Percentiles rank a stretch among this genome's conserved stretches.
phyloP scores from a whole-genome alignment of 2,797 vertebrate genomes.

The Galaxias olidus region DNA sequence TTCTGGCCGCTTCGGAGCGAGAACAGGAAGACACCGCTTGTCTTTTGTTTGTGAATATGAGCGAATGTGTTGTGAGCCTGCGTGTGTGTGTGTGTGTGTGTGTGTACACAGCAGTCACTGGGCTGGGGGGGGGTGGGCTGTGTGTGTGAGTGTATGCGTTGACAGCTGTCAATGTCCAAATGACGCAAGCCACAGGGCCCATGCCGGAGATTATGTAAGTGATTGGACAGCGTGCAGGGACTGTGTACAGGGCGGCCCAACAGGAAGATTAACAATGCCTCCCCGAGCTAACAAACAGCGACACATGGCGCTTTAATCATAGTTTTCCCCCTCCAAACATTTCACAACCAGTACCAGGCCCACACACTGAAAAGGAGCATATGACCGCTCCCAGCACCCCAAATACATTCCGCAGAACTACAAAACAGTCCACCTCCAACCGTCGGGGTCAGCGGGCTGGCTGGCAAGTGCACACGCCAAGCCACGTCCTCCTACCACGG shows the following conservation, averaged over 20 bases:
- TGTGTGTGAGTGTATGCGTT: slow-evolving; percentile 36
- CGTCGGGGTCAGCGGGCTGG: slow-evolving; percentile 22
- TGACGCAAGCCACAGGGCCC: slow-evolving; percentile 73
- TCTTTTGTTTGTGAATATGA: not conserved
- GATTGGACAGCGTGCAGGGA: slow-evolving; percentile 63
- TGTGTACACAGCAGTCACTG: too few species aligned
- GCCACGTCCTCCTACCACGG: slow-evolving; percentile 32
- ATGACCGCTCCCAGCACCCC: slow-evolving; percentile 19
- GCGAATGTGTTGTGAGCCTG: not conserved
- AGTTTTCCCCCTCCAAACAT: slow-evolving; percentile 45
- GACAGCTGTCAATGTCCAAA: slow-evolving; percentile 79
- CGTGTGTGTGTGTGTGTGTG: not conserved
- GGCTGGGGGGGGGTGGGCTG: slow-evolving; percentile 15
- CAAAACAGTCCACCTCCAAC: slow-evolving; percentile 26
- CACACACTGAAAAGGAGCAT: slow-evolving; percentile 33
- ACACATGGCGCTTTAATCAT: slow-evolving; percentile 58
- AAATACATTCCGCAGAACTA: slow-evolving; percentile 25
- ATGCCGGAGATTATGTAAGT: slow-evolving; percentile 80
- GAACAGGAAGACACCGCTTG: not conserved
- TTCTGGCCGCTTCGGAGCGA: too few species aligned
- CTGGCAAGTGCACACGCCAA: slow-evolving; percentile 26
- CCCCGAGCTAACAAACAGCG: slow-evolving; percentile 39
- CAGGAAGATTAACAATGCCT: slow-evolving; percentile 67
- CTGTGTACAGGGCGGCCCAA: slow-evolving; percentile 53
- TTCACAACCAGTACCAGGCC: slow-evolving; percentile 39